These are phyloP conservation scores for Mormyrus lacerda DNA, from an alignment of 2,113 vertebrate genomes.

Conservation along the genomic window DNA sequence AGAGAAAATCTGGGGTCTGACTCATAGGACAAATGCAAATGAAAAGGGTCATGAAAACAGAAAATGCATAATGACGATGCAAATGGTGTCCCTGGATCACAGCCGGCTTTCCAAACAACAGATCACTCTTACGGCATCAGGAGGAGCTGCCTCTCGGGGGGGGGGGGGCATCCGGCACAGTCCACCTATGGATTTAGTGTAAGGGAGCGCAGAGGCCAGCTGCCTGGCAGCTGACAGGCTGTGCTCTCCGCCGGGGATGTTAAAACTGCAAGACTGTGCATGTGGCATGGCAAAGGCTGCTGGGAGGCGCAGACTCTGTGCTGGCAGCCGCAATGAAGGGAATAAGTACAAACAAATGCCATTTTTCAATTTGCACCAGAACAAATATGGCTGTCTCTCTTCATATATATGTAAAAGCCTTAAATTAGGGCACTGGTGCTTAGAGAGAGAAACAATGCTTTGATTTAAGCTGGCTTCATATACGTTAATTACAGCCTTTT, in stretches of 20 bases:
- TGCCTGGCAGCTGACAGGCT: not conserved
- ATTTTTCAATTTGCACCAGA: slow-evolving; percentile 28
- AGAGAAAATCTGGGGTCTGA: slow-evolving; percentile 30
- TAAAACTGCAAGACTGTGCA: not conserved
- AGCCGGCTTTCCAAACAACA: not conserved
- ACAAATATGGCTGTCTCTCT: not conserved
- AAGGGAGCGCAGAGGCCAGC: not conserved
- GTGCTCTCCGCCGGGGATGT: not conserved
- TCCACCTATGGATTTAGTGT: not conserved
- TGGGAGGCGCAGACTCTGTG: slow-evolving; percentile 4
- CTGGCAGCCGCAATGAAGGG: slow-evolving; percentile 32
- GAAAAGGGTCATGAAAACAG: slow-evolving; percentile 14
- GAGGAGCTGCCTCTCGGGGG: not conserved
- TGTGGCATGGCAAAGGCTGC: not conserved
- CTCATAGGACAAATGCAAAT: slow-evolving; percentile 40
- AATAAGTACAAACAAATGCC: slow-evolving; percentile 30
- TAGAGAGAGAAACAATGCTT: not conserved
- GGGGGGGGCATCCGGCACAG: too few species aligned
- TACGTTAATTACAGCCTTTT: slow-evolving; percentile 4
- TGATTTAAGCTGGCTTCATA: not conserved
- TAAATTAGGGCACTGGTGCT: not conserved
- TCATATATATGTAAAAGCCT: not conserved
- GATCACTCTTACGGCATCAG: not conserved
- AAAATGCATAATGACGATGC: not conserved
- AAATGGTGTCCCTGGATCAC: not conserved